Conservation (phyloP, 1,140 invertebrate genomes). For the Ooceraea biroi region DNA sequence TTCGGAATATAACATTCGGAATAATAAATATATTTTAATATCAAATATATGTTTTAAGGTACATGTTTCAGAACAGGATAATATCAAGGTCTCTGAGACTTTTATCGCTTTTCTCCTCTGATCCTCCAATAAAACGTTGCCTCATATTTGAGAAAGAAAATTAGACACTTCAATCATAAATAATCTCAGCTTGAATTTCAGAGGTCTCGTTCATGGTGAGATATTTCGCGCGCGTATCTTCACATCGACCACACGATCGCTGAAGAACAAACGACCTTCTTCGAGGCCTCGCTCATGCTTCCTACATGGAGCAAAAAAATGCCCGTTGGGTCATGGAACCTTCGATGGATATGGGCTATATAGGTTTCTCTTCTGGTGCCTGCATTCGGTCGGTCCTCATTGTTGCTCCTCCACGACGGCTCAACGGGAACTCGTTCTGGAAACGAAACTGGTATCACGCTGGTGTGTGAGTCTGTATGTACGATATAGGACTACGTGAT, state of each 20-base stretch:
- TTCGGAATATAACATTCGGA: no score
- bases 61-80: no score
- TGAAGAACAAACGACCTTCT: conserved; percentile 56
- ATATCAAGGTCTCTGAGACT: no score
- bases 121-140: background rate
- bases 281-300: conserved; percentile 52
- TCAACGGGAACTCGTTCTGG: conserved; percentile 65
- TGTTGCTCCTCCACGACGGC: conserved; percentile 59
- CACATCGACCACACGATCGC: background rate
- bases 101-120: no score
- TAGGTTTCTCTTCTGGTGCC: conserved; percentile 51
- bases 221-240: background rate
- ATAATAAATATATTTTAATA: no score
- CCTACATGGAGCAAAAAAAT: conserved; percentile 51
- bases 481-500: background rate
- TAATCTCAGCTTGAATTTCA: background rate
- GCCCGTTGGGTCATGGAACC: conserved; percentile 57
- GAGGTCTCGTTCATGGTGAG: background rate
- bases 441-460: conserved; percentile 63
- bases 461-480: conserved; percentile 15
- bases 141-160: background rate
- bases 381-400: conserved; percentile 52
- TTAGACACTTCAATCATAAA: background rate
- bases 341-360: conserved; percentile 53
- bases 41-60: no score